A percentile compares a stretch with the other conserved stretches of the same genome.
phyloP scores from a whole-genome alignment of 2,797 vertebrate species.

The Botia almorhae region DNA sequence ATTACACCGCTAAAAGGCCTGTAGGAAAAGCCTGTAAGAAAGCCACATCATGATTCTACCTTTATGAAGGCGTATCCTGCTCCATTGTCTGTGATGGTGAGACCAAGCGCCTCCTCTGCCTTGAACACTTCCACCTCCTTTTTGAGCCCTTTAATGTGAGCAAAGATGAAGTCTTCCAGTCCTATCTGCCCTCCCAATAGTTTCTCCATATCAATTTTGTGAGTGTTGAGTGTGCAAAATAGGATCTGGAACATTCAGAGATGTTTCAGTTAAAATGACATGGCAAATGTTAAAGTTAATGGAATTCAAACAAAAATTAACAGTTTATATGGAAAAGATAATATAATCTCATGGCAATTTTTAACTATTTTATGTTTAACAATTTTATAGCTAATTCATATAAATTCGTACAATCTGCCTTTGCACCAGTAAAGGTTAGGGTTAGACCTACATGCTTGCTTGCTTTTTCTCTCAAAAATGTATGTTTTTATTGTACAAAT shows the following conservation, averaged over 20 bases:
- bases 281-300: background rate
- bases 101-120: slow-evolving; percentile 88
- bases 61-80: slow-evolving; percentile 92
- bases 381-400: background rate
- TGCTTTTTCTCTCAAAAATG: too few relatives aligned
- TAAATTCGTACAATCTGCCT: too few relatives aligned
- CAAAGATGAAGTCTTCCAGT: slow-evolving; percentile 97
- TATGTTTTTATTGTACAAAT: too few relatives aligned
- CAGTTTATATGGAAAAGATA: too few relatives aligned
- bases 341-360: too few relatives aligned
- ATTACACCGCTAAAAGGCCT: background rate
- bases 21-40: background rate
- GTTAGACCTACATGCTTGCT: too few relatives aligned
- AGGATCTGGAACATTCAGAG: slow-evolving; percentile 81
- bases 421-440: too few relatives aligned
- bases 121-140: slow-evolving; percentile 93
- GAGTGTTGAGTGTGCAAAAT: slow-evolving; percentile 97
- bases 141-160: slow-evolving; percentile 89
- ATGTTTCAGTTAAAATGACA: background rate
- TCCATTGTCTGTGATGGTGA: slow-evolving; percentile 97
- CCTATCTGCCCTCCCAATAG: slow-evolving; percentile 93
- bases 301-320: background rate
- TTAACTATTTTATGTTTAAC: too few relatives aligned
- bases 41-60: slow-evolving; percentile 70
- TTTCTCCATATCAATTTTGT: slow-evolving; percentile 95